Evolutionary conservation across 2,797 vertebrate species (phyloP).

Genomic region (Siniperca obscura): DNA sequence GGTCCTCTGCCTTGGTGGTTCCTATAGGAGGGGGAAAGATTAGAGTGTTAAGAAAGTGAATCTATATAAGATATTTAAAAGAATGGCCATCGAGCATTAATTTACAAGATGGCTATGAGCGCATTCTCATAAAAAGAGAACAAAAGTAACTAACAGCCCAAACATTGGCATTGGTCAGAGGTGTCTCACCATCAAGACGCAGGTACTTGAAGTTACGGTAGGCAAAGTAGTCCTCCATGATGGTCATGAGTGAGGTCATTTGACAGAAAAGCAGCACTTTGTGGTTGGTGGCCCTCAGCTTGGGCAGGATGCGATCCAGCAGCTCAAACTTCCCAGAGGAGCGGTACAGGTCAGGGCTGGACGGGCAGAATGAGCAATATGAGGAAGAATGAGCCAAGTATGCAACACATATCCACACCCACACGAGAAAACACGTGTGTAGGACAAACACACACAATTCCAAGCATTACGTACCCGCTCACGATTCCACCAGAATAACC

Average conservation of each 20-base stretch:
- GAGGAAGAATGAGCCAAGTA: neutral
- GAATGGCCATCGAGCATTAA: neutral
- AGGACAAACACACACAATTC: neutral
- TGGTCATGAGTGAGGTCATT: conserved; percentile 99
- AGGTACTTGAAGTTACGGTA: conserved; percentile 98
- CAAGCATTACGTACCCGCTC: conserved; percentile 85
- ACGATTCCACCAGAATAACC: conserved; percentile 95
- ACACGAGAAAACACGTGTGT: neutral
- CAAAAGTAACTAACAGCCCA: neutral
- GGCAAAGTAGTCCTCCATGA: conserved; percentile 98
- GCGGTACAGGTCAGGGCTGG: conserved; percentile 92
- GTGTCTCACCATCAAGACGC: conserved; percentile 92
- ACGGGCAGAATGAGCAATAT: neutral
- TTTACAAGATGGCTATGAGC: neutral
- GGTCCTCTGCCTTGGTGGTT: conserved; percentile 97
- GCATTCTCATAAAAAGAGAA: neutral
- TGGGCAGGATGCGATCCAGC: conserved; percentile 96
- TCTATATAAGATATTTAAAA: neutral
- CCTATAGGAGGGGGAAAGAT: conserved; percentile 78
- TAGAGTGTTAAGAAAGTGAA: neutral
- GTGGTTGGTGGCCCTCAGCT: conserved; percentile 94
- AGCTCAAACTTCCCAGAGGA: conserved; percentile 98
- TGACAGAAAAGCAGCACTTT: conserved; percentile 99
- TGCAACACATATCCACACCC: neutral
- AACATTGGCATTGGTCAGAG: neutral